Evolutionary conservation across 2,113 vertebrate genomes (phyloP).

Genomic region (Hemichromis elongatus): DNA sequence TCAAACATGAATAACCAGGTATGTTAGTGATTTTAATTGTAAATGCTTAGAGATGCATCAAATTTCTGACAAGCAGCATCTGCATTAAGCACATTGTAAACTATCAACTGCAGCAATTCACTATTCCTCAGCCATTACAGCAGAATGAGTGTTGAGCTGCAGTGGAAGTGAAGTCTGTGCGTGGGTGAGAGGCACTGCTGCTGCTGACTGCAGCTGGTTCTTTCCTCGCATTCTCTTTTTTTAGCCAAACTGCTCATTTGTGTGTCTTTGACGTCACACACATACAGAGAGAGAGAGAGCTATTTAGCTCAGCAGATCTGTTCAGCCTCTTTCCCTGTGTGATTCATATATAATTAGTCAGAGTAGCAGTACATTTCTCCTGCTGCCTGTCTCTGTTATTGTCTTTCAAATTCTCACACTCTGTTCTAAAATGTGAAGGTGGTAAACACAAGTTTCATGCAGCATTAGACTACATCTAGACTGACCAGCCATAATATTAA

Average conservation of each 20-base stretch:
- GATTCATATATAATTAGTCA: conserved; percentile 49
- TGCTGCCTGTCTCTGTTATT: conserved; percentile 18
- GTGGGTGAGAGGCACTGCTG: conserved; percentile 57
- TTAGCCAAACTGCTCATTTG: conserved; percentile 70
- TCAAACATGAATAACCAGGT: background rate
- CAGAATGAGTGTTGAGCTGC: background rate
- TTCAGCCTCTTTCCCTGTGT: conserved; percentile 11
- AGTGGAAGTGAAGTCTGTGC: conserved; percentile 44
- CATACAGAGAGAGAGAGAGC: background rate
- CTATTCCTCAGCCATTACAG: background rate
- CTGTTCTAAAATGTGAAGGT: background rate
- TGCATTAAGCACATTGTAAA: background rate
- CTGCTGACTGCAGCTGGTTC: conserved; percentile 59
- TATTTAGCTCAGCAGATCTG: background rate
- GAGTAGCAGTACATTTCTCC: background rate
- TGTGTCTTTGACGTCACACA: conserved; percentile 61
- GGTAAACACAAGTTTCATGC: background rate
- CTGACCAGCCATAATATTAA: background rate
- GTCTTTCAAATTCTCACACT: conserved; percentile 18
- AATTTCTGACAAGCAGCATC: background rate
- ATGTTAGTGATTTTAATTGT: background rate
- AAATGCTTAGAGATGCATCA: background rate
- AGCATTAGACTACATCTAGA: background rate
- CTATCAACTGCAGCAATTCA: background rate
- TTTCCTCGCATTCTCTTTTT: conserved; percentile 63